Evolutionary conservation across 2,113 vertebrate species (phyloP), one percentile per base, ranked within the genome.

Genomic region (Zootoca vivipara): DNA sequence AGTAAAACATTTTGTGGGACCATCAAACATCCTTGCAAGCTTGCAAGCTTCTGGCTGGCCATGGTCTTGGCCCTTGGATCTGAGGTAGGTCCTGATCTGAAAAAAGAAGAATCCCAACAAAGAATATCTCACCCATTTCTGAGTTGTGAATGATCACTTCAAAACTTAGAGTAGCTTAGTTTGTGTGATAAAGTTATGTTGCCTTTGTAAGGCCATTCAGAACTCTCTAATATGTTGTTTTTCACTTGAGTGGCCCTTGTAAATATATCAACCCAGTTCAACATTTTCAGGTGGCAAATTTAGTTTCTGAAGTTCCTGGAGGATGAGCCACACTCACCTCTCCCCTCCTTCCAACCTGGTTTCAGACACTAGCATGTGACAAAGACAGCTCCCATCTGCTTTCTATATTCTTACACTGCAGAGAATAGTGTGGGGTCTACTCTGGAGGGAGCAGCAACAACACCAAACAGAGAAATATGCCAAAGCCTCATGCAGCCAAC

Each of bases 211-310:
- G 18, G 20, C 74, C 26, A 28, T 70, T 35, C 67, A 38, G 15
- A 72, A 56, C 18, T 7, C 10, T 40, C 24, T 62, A 81, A 40
- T 72, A 2, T 1, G 10, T 3, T 86, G 38, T 65, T 58, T 56
- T 38, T 20, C 65, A 86, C 15, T 30, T 58, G 15, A 58, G 8
- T 40, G 24, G 22, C 26, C 28, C 35, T 82, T 87, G 89, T 90
- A 91, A 74, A 0, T 10, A 69, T 78, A 87, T 77, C 22, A 92
- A 13, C 84, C 77, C 75, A 30, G 70, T 30, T 89, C 87, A 87
- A 91, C 85, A 87, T 33, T 7, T 20, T 80, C 86, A 92, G 22
- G 13, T 78, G 24, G 24, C 75, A 94, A 79, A 85, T 24, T 81
- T n/a, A n/a, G n/a, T 46, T 69, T 10, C 40, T 24, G 20, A 24